A percentile compares a stretch with the other conserved stretches of the same genome.
These are phyloP conservation scores for Vombatus ursinus DNA, from an alignment of 2,113 vertebrate genomes.

Conservation along the genomic window DNA sequence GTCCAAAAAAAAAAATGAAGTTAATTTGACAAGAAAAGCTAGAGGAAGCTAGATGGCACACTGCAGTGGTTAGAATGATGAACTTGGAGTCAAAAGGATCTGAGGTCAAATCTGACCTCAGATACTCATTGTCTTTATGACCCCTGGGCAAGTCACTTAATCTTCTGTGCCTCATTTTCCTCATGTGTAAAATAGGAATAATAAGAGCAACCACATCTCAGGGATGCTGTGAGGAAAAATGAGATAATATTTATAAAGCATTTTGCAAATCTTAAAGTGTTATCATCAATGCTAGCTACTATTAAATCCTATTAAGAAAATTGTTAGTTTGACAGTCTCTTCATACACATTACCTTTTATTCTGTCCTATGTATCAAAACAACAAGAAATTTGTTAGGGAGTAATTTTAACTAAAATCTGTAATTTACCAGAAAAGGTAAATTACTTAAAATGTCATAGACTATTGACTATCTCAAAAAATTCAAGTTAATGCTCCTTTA, in stretches of 20 bases:
- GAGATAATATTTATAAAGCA: background rate
- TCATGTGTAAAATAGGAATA: background rate
- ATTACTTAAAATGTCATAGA: background rate
- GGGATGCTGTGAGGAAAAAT: background rate
- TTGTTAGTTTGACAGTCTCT: background rate
- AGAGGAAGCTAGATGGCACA: too few species aligned
- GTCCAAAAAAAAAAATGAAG: too few species aligned
- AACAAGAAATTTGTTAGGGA: background rate
- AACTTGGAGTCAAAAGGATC: too few species aligned
- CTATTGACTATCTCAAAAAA: too few species aligned
- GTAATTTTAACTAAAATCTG: background rate
- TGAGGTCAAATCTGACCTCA: too few species aligned
- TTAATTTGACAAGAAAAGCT: too few species aligned
- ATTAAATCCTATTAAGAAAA: background rate
- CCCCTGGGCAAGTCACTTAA: too few species aligned
- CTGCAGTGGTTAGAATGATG: too few species aligned
- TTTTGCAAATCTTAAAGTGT: background rate
- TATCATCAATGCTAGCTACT: background rate
- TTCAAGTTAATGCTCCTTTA: too few species aligned
- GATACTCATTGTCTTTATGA: too few species aligned
- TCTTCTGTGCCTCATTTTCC: background rate
- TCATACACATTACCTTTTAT: background rate
- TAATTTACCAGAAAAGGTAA: background rate
- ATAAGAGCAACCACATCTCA: background rate
- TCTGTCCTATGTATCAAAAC: background rate